phyloP scores from a whole-genome alignment of 2,797 vertebrate genomes.

The Psittacula derbiana region DNA sequence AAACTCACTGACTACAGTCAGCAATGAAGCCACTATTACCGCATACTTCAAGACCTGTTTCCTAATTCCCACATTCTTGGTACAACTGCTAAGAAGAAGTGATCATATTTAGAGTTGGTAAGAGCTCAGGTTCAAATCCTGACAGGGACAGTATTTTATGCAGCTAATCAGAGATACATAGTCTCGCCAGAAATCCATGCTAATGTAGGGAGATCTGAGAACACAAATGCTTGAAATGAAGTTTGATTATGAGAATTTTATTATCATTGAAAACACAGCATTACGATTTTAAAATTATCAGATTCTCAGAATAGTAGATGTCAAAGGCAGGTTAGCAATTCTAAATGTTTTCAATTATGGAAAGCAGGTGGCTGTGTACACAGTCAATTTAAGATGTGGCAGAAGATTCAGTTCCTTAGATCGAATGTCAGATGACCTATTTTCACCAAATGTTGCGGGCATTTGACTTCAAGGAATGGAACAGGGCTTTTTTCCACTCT shows the following conservation, averaged over 20 bases:
- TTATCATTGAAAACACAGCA: not conserved
- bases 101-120: not conserved
- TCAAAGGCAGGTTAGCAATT: not conserved
- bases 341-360: not conserved
- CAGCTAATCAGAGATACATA: not conserved
- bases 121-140: not conserved
- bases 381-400: not conserved
- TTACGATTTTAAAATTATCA: not conserved
- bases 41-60: not conserved
- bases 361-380: not conserved
- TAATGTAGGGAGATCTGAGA: not conserved
- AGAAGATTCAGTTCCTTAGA: not conserved
- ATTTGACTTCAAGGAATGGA: not conserved
- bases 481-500: not conserved
- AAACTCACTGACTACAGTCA: not conserved
- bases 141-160: not conserved
- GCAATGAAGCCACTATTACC: not conserved
- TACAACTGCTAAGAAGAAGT: not conserved
- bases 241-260: not conserved
- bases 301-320: not conserved
- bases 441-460: not conserved
- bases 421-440: not conserved
- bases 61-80: not conserved
- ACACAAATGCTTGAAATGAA: not conserved
- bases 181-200: not conserved